Conservation (phyloP, 1,140 invertebrate species). For the Olivierus martensii region DNA sequence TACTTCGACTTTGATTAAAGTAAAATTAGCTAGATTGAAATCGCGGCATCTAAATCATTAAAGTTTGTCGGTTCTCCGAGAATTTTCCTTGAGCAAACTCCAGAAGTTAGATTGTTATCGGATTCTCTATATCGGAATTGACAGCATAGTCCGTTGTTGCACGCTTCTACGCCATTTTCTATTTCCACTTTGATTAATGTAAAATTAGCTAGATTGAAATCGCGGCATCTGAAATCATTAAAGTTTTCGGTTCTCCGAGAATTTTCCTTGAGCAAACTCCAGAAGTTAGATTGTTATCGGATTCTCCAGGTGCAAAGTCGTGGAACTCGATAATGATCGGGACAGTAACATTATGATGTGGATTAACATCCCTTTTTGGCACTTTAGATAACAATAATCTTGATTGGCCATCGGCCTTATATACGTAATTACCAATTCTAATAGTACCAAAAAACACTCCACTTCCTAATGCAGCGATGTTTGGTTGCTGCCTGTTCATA, state of each 20-base stretch:
- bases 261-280: neutral
- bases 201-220: neutral
- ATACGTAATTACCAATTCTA: neutral
- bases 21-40: neutral
- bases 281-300: neutral
- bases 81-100: neutral
- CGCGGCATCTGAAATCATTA: constrained; percentile 3
- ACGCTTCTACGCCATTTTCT: neutral
- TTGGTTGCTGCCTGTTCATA: constrained; percentile 37
- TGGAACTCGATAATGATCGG: neutral
- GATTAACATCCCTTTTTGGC: neutral
- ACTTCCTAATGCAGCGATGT: constrained; percentile 4
- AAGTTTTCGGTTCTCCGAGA: neutral
- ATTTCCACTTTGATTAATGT: constrained; percentile 3
- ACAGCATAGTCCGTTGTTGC: constrained; percentile 15
- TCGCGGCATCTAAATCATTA: constrained; percentile 4
- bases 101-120: neutral
- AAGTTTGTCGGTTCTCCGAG: neutral
- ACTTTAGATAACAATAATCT: constrained; percentile 1
- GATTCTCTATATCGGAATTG: neutral
- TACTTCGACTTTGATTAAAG: constrained; percentile 1
- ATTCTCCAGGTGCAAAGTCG: neutral
- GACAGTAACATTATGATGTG: neutral
- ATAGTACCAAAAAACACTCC: constrained; percentile 7
- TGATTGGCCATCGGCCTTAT: neutral